Evolutionary conservation across 92 coral and sea anemone species (phyloP).

Genomic region (Ricordea florida): DNA sequence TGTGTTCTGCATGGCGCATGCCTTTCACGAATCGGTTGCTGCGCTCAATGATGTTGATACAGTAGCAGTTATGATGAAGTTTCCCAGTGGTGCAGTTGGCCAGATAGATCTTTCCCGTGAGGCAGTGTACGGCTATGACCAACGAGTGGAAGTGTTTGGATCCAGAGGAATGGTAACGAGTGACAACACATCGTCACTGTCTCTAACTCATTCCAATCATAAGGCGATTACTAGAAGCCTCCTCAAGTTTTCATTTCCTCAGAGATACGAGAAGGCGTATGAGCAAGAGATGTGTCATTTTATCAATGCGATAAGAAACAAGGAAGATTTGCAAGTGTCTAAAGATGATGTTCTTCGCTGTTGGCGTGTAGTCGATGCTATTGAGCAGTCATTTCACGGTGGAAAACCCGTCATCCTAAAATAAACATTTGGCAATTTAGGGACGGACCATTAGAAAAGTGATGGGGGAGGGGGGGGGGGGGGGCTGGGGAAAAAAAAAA

Average conservation of each 20-base stretch:
- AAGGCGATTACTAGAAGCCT: constrained; percentile 38
- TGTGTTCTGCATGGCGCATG: constrained; percentile 81
- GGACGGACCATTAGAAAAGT: too few relatives aligned
- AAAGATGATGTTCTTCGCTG: constrained; percentile 68
- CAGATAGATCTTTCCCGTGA: constrained; percentile 80
- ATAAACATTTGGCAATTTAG: too few relatives aligned
- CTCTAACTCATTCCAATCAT: constrained; percentile 17
- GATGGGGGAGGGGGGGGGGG: too few relatives aligned
- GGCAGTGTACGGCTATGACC: constrained; percentile 88
- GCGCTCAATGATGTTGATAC: constrained; percentile 82
- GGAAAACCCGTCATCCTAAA: constrained; percentile 65
- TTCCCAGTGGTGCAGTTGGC: constrained; percentile 90
- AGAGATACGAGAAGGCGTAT: constrained; percentile 65
- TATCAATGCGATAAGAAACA: constrained; percentile 61
- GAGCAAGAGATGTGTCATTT: constrained; percentile 56
- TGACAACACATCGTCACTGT: constrained; percentile 50
- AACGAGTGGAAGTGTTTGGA: constrained; percentile 89
- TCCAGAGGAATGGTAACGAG: constrained; percentile 81
- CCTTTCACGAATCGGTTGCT: constrained; percentile 65
- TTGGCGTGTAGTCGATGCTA: constrained; percentile 68
- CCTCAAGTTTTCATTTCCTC: constrained; percentile 48
- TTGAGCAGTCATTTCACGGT: constrained; percentile 67
- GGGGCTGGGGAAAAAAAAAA: too few relatives aligned
- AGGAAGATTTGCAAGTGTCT: constrained; percentile 54
- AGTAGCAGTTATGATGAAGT: constrained; percentile 79